phyloP scores from a whole-genome alignment of 2,888 invertebrate species.

The Megaustenia siamemsis region DNA sequence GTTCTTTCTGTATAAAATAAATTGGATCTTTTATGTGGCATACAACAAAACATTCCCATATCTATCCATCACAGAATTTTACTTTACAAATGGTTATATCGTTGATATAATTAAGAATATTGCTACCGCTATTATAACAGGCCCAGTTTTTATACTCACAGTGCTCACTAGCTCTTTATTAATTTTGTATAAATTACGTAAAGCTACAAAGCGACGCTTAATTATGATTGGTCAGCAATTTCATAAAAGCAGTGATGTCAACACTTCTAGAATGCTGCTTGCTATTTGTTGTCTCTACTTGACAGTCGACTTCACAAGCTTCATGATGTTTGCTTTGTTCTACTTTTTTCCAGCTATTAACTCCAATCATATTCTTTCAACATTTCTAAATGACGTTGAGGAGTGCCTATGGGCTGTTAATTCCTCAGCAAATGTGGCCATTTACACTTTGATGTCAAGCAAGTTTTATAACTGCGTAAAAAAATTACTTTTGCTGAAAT shows the following conservation, averaged over 20 bases:
- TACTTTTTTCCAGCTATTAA: neutral
- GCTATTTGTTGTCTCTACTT: slow-evolving; percentile 9
- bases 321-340: neutral
- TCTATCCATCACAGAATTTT: neutral
- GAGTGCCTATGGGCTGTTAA: neutral
- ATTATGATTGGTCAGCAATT: neutral
- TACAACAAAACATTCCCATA: neutral
- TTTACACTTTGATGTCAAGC: slow-evolving; percentile 7
- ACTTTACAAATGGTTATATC: neutral
- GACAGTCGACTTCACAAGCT: neutral
- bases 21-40: neutral
- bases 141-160: neutral
- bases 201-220: neutral
- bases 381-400: neutral
- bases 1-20: neutral
- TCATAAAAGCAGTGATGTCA: neutral
- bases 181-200: neutral
- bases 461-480: neutral
- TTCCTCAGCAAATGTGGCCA: neutral
- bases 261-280: slow-evolving; percentile 5
- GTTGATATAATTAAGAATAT: neutral
- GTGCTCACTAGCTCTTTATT: neutral
- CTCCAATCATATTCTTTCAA: too few species aligned
- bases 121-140: neutral
- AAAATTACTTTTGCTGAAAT: neutral